These are phyloP conservation scores for Zelleria hepariella DNA, from an alignment of 2,888 invertebrate genomes.

Conservation along the genomic window DNA sequence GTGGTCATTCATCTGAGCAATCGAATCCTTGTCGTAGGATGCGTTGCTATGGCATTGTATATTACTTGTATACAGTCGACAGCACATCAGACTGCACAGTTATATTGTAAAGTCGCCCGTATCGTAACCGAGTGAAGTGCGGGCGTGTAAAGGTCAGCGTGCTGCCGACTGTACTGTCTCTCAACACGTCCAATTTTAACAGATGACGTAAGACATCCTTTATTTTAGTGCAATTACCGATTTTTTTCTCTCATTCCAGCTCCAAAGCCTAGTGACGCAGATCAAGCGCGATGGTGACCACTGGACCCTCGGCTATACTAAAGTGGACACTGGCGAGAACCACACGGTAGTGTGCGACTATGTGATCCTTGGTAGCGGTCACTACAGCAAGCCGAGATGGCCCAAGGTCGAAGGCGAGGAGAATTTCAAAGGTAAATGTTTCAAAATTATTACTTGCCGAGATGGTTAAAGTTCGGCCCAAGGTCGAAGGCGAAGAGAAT, in stretches of 20 bases:
- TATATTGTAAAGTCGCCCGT: no score
- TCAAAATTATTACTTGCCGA: not conserved
- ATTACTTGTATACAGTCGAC: no score
- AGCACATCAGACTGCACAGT: no score
- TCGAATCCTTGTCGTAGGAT: no score
- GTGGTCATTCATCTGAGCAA: no score
- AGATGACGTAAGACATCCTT: no score
- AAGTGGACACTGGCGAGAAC: slow-evolving; percentile 45
- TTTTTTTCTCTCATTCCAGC: slow-evolving; percentile 36
- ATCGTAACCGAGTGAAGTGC: no score
- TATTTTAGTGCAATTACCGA: no score
- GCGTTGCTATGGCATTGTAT: no score
- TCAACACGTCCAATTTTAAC: not conserved
- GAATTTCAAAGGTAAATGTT: slow-evolving; percentile 40
- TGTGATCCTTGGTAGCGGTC: slow-evolving; percentile 79
- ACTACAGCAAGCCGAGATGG: slow-evolving; percentile 40
- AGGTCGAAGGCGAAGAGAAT: slow-evolving; percentile 33
- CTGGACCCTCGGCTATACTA: slow-evolving; percentile 65
- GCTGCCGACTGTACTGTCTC: no score
- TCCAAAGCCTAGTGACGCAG: slow-evolving; percentile 55
- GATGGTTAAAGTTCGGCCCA: slow-evolving; percentile 25
- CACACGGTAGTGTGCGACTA: slow-evolving; percentile 71
- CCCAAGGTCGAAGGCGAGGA: slow-evolving; percentile 43
- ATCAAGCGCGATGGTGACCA: slow-evolving; percentile 43
- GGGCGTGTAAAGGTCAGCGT: no score